Evolutionary conservation across 2,888 invertebrate genomes (phyloP), one percentile per base, ranked within the genome.

Genomic region (Gnatocerus cornutus): DNA sequence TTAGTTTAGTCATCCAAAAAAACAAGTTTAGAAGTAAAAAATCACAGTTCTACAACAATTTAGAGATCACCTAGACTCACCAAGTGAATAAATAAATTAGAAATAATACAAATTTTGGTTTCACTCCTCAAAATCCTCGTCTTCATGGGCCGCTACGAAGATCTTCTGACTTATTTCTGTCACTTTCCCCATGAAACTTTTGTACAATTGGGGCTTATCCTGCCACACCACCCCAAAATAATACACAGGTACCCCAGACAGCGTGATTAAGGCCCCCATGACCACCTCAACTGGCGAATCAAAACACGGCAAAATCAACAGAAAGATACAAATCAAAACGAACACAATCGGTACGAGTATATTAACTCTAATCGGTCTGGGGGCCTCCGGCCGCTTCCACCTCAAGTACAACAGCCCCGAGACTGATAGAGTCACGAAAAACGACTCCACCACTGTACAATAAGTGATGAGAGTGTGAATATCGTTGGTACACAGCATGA

Each of bases 371-470:
- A 97, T 97, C 39, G 97, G 97, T 76, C 97, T 87, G 1, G 88
- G 86, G 86, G 96, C 88, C 67, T 93, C 86, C 0, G 97, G 97
- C 74, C 88, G 86, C 80, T 90, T 94, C 85, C 92, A 93, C 39
- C 97, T 88, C 73, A 97, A 87, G 88, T 93, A 95, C 27, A 97
- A 85, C 71, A 97, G 89, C 0, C 95, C 96, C 70, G 92, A 90
- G 48, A 97, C 94, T 39, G 96, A 94, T 30, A 96, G 84, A 82
- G 93, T 93, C 52, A 96, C 95, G 86, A 97, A 97, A 83, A 95
- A 92, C 16, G 96, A 94, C 85, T 97, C 97, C 45, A 97, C 96
- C 78, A 97, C 95, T 64, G 94, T 95, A 79, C 95, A 93, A 83
- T 97, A 97, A 1, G 96, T 96, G 78, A 97, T 97, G 59, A 97